Conservation (phyloP, 2,888 invertebrate genomes). For the Colletes collaris region DNA sequence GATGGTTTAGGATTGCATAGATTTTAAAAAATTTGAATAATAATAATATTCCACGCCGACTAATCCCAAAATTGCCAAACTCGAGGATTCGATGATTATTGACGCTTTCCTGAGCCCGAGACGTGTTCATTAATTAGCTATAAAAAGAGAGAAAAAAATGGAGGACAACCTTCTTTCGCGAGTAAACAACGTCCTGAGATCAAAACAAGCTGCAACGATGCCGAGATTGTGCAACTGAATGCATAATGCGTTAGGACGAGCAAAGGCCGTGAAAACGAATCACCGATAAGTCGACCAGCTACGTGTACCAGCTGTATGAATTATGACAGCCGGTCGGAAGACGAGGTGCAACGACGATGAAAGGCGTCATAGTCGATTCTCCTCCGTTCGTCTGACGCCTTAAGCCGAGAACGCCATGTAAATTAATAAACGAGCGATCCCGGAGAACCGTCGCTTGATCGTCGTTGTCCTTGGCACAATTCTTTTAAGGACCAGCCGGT, state of each 20-base stretch:
- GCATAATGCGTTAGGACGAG: constrained; percentile 34
- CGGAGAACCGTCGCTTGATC: constrained; percentile 28
- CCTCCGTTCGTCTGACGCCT: constrained; percentile 40
- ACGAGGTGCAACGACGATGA: constrained; percentile 11
- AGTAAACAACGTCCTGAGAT: constrained; percentile 16
- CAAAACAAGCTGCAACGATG: constrained; percentile 15
- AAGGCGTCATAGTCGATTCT: constrained; percentile 19
- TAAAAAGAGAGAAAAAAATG: too few relatives aligned
- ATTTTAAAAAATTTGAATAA: too few relatives aligned
- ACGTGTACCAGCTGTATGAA: constrained; percentile 38
- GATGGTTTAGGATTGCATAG: too few relatives aligned
- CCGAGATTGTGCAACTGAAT: constrained; percentile 43
- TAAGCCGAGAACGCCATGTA: constrained; percentile 41
- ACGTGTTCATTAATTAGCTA: too few relatives aligned
- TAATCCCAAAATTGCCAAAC: too few relatives aligned
- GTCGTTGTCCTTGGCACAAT: constrained; percentile 65
- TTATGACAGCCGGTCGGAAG: constrained; percentile 26
- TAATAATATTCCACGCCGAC: too few relatives aligned
- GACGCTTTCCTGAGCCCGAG: too few relatives aligned
- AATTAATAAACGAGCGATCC: constrained; percentile 60
- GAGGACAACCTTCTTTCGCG: neutral
- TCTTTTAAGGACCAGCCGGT: constrained; percentile 64
- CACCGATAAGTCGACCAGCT: constrained; percentile 13
- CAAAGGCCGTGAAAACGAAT: constrained; percentile 41
- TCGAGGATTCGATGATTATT: too few relatives aligned